A percentile compares a stretch with the other conserved stretches of the same genome.
These are phyloP conservation scores for Syncerus caffer DNA, from an alignment of 2,797 vertebrate species.

Conservation along the genomic window DNA sequence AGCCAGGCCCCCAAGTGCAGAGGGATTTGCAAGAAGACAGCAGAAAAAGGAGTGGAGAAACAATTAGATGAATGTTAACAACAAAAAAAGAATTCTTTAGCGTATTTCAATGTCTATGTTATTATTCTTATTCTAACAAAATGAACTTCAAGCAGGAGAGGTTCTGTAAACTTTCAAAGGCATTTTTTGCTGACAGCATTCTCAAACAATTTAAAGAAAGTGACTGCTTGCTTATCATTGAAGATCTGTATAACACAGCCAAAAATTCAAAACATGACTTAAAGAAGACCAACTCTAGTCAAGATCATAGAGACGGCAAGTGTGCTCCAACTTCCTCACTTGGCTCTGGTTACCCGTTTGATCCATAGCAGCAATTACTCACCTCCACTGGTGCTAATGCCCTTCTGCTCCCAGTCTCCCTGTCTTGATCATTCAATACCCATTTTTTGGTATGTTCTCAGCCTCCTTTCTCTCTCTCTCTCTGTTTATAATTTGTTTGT, in stretches of 20 bases:
- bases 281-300: neutral
- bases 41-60: neutral
- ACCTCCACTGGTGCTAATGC: neutral
- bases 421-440: neutral
- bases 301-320: neutral
- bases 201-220: neutral
- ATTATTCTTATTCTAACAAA: neutral
- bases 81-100: neutral
- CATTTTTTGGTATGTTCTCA: neutral
- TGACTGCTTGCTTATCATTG: neutral
- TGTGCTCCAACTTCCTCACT: fast-evolving
- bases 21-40: neutral
- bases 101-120: neutral
- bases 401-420: neutral
- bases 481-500: neutral
- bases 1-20: neutral
- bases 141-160: neutral
- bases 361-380: neutral
- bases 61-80: neutral
- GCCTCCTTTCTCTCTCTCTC: neutral
- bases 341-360: neutral
- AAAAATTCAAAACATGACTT: neutral
- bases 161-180: neutral
- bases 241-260: neutral
- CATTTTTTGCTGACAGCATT: neutral